Evolutionary conservation across 2,797 vertebrate species (phyloP).

Genomic region (Pangasius sanitwongsei): DNA sequence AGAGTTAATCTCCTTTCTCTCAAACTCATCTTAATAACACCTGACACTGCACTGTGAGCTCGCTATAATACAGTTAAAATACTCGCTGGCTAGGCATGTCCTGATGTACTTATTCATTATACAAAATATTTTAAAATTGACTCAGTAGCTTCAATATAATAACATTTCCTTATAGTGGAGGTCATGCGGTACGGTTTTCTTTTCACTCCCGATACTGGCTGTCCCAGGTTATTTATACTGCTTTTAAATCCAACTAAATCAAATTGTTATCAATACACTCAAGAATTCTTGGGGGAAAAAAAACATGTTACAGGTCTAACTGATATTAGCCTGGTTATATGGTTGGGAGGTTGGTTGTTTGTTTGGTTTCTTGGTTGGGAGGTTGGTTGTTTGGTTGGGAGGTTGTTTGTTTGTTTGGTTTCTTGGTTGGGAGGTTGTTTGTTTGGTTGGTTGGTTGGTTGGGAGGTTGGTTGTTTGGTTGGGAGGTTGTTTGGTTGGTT

Average conservation of each 20-base stretch:
- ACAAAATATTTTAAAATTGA: not conserved
- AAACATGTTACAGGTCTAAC: not conserved
- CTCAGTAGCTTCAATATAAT: not conserved
- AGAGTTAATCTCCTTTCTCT: conserved; percentile 28
- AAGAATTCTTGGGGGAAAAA: not conserved
- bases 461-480: not conserved
- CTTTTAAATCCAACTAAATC: not conserved
- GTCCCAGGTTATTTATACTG: not conserved
- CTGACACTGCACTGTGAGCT: conserved; percentile 15
- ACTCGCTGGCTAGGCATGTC: not conserved
- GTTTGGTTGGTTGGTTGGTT: not conserved
- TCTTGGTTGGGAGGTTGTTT: not conserved
- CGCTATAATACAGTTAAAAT: conserved; percentile 12
- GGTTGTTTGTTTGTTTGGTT: not conserved
- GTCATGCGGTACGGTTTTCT: not conserved
- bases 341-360: not conserved
- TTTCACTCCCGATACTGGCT: too few relatives aligned
- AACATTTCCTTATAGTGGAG: not conserved
- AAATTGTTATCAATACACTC: not conserved
- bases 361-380: not conserved
- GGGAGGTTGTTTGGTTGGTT: not conserved
- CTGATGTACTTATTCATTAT: not conserved
- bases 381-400: not conserved
- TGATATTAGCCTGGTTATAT: not conserved
- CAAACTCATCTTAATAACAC: conserved; percentile 15